Percentiles rank a stretch among this genome's conserved stretches.
phyloP scores from a whole-genome alignment of 2,797 vertebrate genomes.

The Microhierax caerulescens region DNA sequence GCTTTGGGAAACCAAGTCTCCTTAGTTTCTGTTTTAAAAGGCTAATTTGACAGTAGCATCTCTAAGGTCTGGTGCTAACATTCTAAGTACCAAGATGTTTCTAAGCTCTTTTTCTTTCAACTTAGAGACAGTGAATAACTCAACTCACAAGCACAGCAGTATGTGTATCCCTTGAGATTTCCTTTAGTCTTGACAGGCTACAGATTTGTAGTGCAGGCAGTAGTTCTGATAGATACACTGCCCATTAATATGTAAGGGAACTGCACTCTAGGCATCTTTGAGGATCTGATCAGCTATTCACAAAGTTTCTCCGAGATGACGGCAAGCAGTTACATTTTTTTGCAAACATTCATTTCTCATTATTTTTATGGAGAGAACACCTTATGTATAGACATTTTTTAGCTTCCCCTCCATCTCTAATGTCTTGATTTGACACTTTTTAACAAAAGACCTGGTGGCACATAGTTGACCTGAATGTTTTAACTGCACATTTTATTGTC shows the following conservation, averaged over 20 bases:
- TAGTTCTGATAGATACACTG: neutral
- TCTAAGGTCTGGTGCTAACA: neutral
- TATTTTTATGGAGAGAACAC: neutral
- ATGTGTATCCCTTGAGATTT: neutral
- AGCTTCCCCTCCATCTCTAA: neutral
- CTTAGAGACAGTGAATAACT: neutral
- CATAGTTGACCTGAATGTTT: neutral
- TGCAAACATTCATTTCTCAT: neutral
- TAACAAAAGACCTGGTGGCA: neutral
- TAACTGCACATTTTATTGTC: neutral
- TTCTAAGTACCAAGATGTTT: neutral
- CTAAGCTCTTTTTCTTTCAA: neutral
- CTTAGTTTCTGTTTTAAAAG: neutral
- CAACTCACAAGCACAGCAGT: neutral
- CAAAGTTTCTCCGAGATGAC: neutral
- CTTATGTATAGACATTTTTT: neutral
- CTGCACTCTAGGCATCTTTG: neutral
- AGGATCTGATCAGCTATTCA: neutral
- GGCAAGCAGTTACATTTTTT: neutral
- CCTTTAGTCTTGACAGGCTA: neutral
- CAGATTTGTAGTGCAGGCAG: neutral
- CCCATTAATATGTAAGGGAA: neutral
- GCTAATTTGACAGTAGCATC: neutral
- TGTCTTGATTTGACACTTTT: neutral
- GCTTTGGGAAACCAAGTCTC: neutral